phyloP scores from a whole-genome alignment of 1,140 invertebrate genomes.

The Cydia splendana region DNA sequence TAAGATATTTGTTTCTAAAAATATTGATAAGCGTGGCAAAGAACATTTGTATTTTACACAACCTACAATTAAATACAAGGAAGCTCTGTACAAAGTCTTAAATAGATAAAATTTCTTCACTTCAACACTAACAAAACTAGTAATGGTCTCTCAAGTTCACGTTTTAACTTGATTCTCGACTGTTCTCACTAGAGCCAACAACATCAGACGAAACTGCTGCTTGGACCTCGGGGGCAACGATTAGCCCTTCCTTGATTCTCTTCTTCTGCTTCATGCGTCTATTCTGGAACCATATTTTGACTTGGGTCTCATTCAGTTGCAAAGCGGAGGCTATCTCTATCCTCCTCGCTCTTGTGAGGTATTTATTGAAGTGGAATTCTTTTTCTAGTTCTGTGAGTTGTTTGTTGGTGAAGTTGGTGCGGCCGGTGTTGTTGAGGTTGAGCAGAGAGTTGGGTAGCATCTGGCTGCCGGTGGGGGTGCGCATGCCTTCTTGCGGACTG shows the following conservation, averaged over 20 bases:
- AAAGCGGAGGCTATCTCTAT: slow-evolving; percentile 98
- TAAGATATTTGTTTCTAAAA: neutral
- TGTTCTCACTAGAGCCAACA: slow-evolving; percentile 82
- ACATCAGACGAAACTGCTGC: slow-evolving; percentile 59
- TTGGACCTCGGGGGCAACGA: slow-evolving; percentile 74
- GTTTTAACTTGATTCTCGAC: slow-evolving; percentile 81
- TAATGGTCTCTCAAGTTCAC: slow-evolving; percentile 14
- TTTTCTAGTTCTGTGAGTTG: slow-evolving; percentile 99
- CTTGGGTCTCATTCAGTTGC: slow-evolving; percentile 97
- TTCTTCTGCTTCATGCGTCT: slow-evolving; percentile 97
- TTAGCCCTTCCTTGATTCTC: slow-evolving; percentile 93
- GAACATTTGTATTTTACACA: neutral
- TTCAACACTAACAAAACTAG: slow-evolving; percentile 20
- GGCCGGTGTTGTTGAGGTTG: slow-evolving; percentile 90
- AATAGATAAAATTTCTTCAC: slow-evolving; percentile 31
- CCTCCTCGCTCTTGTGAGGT: slow-evolving; percentile 95
- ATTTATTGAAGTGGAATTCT: slow-evolving; percentile 99
- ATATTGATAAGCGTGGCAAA: neutral
- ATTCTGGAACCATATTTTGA: slow-evolving; percentile 96
- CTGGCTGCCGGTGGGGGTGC: slow-evolving; percentile 65
- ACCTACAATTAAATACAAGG: slow-evolving; percentile 15
- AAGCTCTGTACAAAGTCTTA: slow-evolving; percentile 31
- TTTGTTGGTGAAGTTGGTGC: slow-evolving; percentile 99
- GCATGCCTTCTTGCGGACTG: slow-evolving; percentile 68
- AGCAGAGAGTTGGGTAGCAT: slow-evolving; percentile 78